Evolutionary conservation across 2,888 invertebrate species (phyloP).

Genomic region (Nudaria mundana): DNA sequence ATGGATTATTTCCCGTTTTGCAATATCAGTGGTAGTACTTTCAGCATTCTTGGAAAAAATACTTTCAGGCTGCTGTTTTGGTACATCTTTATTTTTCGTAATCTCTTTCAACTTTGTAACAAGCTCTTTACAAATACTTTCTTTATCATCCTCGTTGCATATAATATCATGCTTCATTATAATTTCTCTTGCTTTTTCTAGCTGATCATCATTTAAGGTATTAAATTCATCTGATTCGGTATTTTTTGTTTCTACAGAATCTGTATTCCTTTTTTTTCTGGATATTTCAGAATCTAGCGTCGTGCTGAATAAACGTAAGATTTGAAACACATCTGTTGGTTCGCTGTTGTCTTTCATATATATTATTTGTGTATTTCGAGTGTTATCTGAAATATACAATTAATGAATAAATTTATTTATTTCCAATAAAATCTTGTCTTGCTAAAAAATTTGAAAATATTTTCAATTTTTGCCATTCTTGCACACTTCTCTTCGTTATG

Average conservation of each 20-base stretch:
- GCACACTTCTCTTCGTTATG: too few species aligned
- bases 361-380: conserved; percentile 51
- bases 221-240: conserved; percentile 16
- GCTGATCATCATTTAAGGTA: conserved; percentile 38
- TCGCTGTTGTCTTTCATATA: conserved; percentile 48
- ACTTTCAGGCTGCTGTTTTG: conserved; percentile 5
- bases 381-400: conserved; percentile 33
- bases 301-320: conserved; percentile 47
- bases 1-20: conserved; percentile 44
- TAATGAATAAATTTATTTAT: background rate
- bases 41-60: conserved; percentile 2
- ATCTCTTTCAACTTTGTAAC: conserved; percentile 50
- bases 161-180: conserved; percentile 53
- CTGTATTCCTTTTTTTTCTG: conserved; percentile 43
- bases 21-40: conserved; percentile 29
- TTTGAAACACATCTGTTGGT: conserved; percentile 45
- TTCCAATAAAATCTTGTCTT: too few species aligned
- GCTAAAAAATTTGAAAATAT: too few species aligned
- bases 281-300: conserved; percentile 23
- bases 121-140: conserved; percentile 56
- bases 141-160: conserved; percentile 50
- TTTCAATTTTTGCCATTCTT: too few species aligned
- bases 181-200: conserved; percentile 52
- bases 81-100: conserved; percentile 19
- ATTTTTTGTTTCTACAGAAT: background rate